Evolutionary conservation across 1,140 invertebrate genomes (phyloP), one percentile per base, ranked within the genome.

Genomic region (Aradophagus sp.): DNA sequence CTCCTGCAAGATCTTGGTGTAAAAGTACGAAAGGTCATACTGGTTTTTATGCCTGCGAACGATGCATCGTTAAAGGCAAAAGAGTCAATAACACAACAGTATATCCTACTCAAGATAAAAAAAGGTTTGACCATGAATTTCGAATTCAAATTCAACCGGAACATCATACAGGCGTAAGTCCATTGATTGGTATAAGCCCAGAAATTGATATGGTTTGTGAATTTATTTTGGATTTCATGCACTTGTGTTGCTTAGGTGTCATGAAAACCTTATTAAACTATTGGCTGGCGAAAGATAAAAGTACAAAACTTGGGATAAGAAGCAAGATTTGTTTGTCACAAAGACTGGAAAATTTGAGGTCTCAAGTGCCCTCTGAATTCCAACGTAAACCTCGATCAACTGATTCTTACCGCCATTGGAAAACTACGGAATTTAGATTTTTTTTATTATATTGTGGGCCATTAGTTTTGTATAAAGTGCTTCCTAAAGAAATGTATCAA

Each of bases 321-420:
- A 7, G 5, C 15, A 48, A 36, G 36, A 8, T 26, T 8, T 0
- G 7, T 13, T 26, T 48, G 5, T 20, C 45, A 1, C 3, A 19
- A 10, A 0, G 45, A 14, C 20, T 48, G 45, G 45, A 48, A 14
- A 14, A 10, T 7, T 13, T 48, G 10, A 20, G 12, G 7, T 13
- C 20, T 14, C 32, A 48, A 13, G 6, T 35, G 1, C 31, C 45
- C 0, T 26, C 5, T 1, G 45, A 48, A 26, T 36, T 48, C 15
- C 45, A 32, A 1, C 11, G 45, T 8, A 35, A 36, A n/a, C 31
- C 45, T 0, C 12, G 45, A 26, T 35, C 45, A 15, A 35, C 32
- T 10, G 2, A 29, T 2, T 10, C 11, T 29, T 29, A 10, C 11
- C 4, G 10, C 2, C 27, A 10, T 5, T 29, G 27, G 27, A 29